Base-by-base conservation (phyloP, 1,140 invertebrate genomes). In the Musca domestica region DNA sequence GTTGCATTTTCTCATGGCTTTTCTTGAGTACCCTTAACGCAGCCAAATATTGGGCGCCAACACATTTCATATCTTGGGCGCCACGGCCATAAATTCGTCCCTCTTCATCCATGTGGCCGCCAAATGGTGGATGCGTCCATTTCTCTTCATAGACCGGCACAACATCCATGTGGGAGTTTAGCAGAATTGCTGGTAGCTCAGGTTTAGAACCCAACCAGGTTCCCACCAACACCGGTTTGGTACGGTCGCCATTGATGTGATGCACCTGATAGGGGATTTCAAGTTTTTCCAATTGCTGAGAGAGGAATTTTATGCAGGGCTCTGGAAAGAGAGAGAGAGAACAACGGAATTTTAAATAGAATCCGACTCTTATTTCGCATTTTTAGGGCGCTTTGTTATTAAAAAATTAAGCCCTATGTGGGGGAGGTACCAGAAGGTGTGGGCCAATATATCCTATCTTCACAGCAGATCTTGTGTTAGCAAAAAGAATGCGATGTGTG, bases 111-210 rank as follows among this genome's bases (percentile, higher is more conserved):
- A 92, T 87, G n/a, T 87, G 78, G 1, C 88, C 92, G 64, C 81
- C 85, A 78, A 93, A 94, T 12, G 92, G 92, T 46, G 84, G 82
- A 69, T 86, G 78, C 0, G 74, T 84, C 86, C 86, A 87, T 58
- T 84, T 83, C 69, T 86, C 82, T 23, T 83, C 80, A 81, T 86
- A 91, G 7, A 92, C 91, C 41, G 92, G 91, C 4, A 95, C 92
- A 48, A 94, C 92, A 83, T 94, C 92, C 83, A 90, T 94, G 73
- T 94, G 92, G 67, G 90, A 92, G 76, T 93, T 93, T 6, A 95
- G 83, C 41, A 93, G 72, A 61, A 95, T 81, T 2, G 89, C 81
- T 30, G 87, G 84, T 63, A 90, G 77, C 23, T 80, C 71, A 6
- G 90, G 88, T 41, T 92, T 81, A 10, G 72, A 83, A 69, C 92